Evolutionary conservation across 2,113 vertebrate species (phyloP).

Genomic region (Brachyistius frenatus): DNA sequence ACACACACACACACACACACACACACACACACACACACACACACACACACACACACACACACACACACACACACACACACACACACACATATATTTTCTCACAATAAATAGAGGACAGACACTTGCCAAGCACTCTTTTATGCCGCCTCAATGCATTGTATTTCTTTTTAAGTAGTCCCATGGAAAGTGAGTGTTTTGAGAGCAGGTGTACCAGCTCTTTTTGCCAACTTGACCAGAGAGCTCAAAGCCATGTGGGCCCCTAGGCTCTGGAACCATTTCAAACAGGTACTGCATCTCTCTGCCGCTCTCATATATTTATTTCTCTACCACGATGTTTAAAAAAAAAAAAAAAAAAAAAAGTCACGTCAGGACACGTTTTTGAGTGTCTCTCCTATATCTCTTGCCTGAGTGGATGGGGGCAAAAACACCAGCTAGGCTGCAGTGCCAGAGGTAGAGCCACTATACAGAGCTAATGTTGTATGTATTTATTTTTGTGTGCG

Average conservation of each 20-base stretch:
- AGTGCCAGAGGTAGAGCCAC: slow-evolving; percentile 30
- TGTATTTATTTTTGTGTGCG: slow-evolving; percentile 37
- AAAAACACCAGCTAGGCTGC: slow-evolving; percentile 24
- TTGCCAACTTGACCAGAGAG: slow-evolving; percentile 60
- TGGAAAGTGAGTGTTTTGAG: slow-evolving; percentile 53
- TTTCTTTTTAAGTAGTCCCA: slow-evolving; percentile 61
- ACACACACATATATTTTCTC: not conserved
- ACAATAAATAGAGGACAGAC: slow-evolving; percentile 56
- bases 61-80: not conserved
- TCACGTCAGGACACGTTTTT: slow-evolving; percentile 22
- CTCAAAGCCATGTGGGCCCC: slow-evolving; percentile 41
- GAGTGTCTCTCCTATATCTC: not conserved
- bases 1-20: not conserved
- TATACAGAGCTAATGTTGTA: slow-evolving; percentile 3
- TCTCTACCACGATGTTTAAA: slow-evolving; percentile 6
- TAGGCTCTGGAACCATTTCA: slow-evolving; percentile 47
- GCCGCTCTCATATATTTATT: slow-evolving; percentile 38
- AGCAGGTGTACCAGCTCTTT: slow-evolving; percentile 54
- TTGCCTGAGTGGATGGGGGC: not conserved
- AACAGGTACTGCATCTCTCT: slow-evolving; percentile 36
- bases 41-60: slow-evolving; percentile 12
- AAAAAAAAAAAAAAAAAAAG: not conserved
- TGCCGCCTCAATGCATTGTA: slow-evolving; percentile 70
- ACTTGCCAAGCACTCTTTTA: slow-evolving; percentile 68
- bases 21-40: slow-evolving; percentile 21